Evolutionary conservation across 2,797 vertebrate genomes (phyloP).

Genomic region (Luscinia luscinia): DNA sequence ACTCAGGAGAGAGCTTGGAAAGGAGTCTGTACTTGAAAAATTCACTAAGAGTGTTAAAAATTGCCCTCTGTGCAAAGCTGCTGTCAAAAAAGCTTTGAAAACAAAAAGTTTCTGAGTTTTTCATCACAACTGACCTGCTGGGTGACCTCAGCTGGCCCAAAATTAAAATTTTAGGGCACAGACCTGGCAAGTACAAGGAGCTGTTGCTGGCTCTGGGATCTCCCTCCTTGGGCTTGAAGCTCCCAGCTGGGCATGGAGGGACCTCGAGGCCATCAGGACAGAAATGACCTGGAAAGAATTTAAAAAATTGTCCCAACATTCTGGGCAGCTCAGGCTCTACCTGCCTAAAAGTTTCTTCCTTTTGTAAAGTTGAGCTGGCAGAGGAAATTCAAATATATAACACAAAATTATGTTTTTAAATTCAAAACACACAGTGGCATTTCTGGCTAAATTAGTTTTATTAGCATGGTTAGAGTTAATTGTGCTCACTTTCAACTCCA

Average conservation of each 20-base stretch:
- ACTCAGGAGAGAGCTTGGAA: not conserved
- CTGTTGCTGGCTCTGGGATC: conserved; percentile 75
- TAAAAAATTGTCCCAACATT: not conserved
- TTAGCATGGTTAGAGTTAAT: not conserved
- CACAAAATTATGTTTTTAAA: rapidly evolving
- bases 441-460: not conserved
- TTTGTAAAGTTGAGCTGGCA: not conserved
- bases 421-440: not conserved
- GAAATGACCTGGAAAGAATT: conserved; percentile 78
- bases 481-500: not conserved
- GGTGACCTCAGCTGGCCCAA: not conserved
- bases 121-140: not conserved
- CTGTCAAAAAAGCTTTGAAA: not conserved
- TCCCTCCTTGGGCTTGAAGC: conserved; percentile 79
- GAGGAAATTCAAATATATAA: not conserved
- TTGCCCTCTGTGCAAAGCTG: not conserved
- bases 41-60: rapidly evolving
- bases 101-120: not conserved
- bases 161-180: not conserved
- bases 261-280: conserved; percentile 73
- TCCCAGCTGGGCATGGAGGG: conserved; percentile 80
- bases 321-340: not conserved
- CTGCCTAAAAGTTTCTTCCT: not conserved
- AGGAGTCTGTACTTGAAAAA: not conserved
- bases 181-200: conserved; percentile 82